Base-by-base conservation (phyloP, 2,113 vertebrate species). In the Cyprinodon variegatus region DNA sequence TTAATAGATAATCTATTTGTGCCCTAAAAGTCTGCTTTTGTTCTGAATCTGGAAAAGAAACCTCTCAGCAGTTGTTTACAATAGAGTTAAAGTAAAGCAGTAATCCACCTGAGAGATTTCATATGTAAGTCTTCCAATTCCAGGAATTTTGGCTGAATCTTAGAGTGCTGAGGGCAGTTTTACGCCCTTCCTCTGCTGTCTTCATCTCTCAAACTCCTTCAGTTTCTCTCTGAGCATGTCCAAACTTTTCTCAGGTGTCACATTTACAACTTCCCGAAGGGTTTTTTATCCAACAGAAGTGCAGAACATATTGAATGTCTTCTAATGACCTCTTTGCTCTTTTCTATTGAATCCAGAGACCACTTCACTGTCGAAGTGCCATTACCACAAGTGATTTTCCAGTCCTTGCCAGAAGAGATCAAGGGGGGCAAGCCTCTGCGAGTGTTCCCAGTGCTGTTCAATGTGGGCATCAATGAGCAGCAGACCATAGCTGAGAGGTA, bases 401-500 rank as follows among this genome's bases (percentile, higher is more conserved):
- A 96, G 86, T 86, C 91, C 0, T 91, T 99, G 40, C 98, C 98
- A 13, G 94, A 95, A 11, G 97, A 97, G 88, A 96, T 99, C 74
- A 97, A 94, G 89, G 95, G 96, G 76, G 97, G 98, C 67, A 96
- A 96, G 76, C 91, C 94, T 59, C 92, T 99, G 12, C 94, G 74
- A 45, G 95, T 98, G 39, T 93, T 95, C 53, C 98, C 98, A 0
- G 95, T 99, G 8, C 95, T 99, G 79, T 99, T 99, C 83, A 99
- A 99, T 17, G 93, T 99, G 80, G 98, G 98, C 76, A 99, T 99
- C 92, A 99, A 99, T 76, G 97, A 99, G 67, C 98, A 99, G 89
- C 98, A 99, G 89, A 98, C 98, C 4, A 94, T 99, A 72, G 98
- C 98, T 74, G 98, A 99, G 90, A 97, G 97, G 98, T 99, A 94